Evolutionary conservation across 1,140 invertebrate genomes (phyloP).

Genomic region (Trachymyrmex septentrionalis): DNA sequence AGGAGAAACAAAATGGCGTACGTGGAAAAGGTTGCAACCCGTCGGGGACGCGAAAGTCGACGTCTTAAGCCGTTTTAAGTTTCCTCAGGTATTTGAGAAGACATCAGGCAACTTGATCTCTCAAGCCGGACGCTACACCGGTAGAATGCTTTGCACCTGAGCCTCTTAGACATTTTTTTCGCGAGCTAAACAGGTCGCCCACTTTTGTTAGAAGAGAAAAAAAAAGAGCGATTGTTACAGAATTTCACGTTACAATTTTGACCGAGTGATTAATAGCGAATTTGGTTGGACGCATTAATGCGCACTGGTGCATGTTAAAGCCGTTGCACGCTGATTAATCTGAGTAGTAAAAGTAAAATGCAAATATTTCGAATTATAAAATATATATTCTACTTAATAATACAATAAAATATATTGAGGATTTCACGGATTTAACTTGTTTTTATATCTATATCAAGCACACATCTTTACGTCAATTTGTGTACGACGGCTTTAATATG

Average conservation of each 20-base stretch:
- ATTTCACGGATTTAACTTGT: too few relatives aligned
- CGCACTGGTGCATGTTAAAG: too few relatives aligned
- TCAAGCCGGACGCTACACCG: constrained; percentile 84
- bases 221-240: constrained; percentile 15
- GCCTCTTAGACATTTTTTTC: constrained; percentile 81
- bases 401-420: too few relatives aligned
- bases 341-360: too few relatives aligned
- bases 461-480: too few relatives aligned
- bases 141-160: constrained; percentile 83
- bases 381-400: too few relatives aligned
- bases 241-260: constrained; percentile 60
- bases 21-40: background rate
- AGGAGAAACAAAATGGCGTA: constrained; percentile 12
- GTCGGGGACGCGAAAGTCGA: constrained; percentile 80
- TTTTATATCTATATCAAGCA: too few relatives aligned
- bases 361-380: too few relatives aligned
- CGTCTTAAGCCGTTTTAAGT: constrained; percentile 84
- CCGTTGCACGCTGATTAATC: too few relatives aligned
- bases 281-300: too few relatives aligned
- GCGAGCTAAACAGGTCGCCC: constrained; percentile 67
- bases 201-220: constrained; percentile 25
- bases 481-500: too few relatives aligned
- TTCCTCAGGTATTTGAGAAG: constrained; percentile 85
- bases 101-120: constrained; percentile 84
- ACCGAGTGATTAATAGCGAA: background rate